Base-by-base conservation (phyloP, 2,113 vertebrate genomes). In the Anolis carolinensis region DNA sequence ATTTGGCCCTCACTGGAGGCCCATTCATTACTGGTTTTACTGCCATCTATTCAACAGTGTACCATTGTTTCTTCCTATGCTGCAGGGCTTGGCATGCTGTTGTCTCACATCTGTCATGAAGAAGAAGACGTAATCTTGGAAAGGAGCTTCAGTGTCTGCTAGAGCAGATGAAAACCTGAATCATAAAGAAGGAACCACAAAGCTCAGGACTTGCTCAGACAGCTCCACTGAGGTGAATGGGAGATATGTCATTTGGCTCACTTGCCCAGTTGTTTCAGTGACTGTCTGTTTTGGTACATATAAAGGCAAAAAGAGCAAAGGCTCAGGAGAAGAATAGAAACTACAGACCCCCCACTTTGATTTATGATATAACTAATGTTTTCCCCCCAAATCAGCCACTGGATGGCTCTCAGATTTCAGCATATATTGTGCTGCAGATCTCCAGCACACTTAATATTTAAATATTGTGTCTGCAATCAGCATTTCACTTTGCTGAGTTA, bases 11-110 rank as follows among this genome's bases (percentile, higher is more conserved):
- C 93, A 93, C 91, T 68, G 14, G 91, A 94, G 90, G 87, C 88
- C 87, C 90, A 93, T 92, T 91, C 92, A 92, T 93, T 87, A 85
- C 89, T 32, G 73, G 78, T 82, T 87, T 74, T 77, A 23, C 88
- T 88, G 82, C 88, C 87, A 85, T 92, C 90, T 85, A 81, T 91
- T 91, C 90, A 90, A 89, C 84, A 1, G n/a, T 85, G 88, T 85
- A 92, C 88, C 88, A 86, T 90, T 92, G 92, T 89, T 90, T 94
- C 88, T 67, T 91, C 89, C 75, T 0, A 0, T 7, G 25, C 92
- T 88, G 89, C 75, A 0, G 65, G 89, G 86, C 83, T 92, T 94
- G 32, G 70, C 62, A 67, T 93, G 88, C 90, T 81, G 89, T 89
- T 90, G 90, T 89, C 87, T 91, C 74, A 0, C 82, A 73, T 89